phyloP scores from a whole-genome alignment of 2,888 invertebrate genomes.

The Malthinus seriepunctatus region DNA sequence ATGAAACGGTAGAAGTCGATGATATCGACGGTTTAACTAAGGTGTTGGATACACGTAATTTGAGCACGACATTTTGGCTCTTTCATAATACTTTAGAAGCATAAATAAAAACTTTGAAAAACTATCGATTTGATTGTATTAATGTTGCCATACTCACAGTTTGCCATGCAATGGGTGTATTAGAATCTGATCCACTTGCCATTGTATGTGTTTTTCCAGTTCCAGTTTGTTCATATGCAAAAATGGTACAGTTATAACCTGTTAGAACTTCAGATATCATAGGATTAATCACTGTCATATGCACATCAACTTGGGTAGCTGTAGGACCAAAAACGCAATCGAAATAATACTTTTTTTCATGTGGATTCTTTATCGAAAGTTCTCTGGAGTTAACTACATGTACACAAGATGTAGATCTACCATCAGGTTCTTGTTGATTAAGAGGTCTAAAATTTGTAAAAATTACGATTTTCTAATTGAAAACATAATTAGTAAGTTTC shows the following conservation, averaged over 20 bases:
- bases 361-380: constrained; percentile 53
- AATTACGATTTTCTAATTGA: constrained; percentile 9
- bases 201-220: constrained; percentile 98
- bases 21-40: too few species aligned
- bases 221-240: constrained; percentile 87
- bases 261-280: constrained; percentile 88
- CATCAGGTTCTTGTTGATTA: constrained; percentile 67
- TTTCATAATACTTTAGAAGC: too few species aligned
- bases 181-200: constrained; percentile 65
- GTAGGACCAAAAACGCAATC: constrained; percentile 83
- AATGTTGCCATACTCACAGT: not conserved
- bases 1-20: too few species aligned
- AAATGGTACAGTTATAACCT: constrained; percentile 98
- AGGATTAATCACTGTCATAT: constrained; percentile 84
- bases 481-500: constrained; percentile 12
- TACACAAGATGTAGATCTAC: not conserved
- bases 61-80: too few species aligned
- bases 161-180: not conserved
- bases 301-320: constrained; percentile 87
- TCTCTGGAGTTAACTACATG: constrained; percentile 51
- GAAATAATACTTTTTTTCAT: constrained; percentile 80
- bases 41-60: too few species aligned
- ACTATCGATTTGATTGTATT: too few species aligned
- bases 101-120: too few species aligned
- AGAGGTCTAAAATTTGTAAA: constrained; percentile 67